Percentiles rank a stretch among this genome's conserved stretches.
phyloP scores from a whole-genome alignment of 2,888 invertebrate genomes.

The Portevinia maculata region DNA sequence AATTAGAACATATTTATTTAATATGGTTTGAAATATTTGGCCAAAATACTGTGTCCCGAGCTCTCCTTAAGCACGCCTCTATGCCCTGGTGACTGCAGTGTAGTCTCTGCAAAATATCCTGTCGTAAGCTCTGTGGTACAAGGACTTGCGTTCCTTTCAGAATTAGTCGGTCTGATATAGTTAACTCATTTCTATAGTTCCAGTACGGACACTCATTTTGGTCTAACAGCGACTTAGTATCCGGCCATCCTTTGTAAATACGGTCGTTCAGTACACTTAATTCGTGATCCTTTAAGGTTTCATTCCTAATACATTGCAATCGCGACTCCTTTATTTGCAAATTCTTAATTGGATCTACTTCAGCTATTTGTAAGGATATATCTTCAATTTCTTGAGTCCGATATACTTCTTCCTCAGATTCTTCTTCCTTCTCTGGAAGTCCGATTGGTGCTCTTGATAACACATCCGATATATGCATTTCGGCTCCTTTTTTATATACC shows the following conservation, averaged over 20 bases:
- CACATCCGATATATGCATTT: constrained; percentile 23
- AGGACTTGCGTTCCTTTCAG: constrained; percentile 16
- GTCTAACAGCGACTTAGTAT: background rate
- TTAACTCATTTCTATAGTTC: too few relatives aligned
- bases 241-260: constrained; percentile 23
- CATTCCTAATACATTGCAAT: constrained; percentile 10
- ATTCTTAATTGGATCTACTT: constrained; percentile 13
- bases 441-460: constrained; percentile 14
- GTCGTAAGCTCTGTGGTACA: constrained; percentile 4
- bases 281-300: constrained; percentile 8
- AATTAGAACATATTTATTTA: too few relatives aligned
- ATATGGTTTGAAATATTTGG: too few relatives aligned
- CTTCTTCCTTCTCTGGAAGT: background rate
- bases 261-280: constrained; percentile 1
- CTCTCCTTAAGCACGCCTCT: too few relatives aligned
- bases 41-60: too few relatives aligned
- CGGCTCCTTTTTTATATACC: constrained; percentile 12
- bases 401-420: too few relatives aligned
- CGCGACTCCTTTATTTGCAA: constrained; percentile 15
- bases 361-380: constrained; percentile 11
- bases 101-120: constrained; percentile 22
- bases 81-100: constrained; percentile 32
- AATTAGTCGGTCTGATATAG: constrained; percentile 9
- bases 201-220: constrained; percentile 8
- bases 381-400: constrained; percentile 21